Base-by-base conservation (phyloP, 2,113 vertebrate species). In the Myotis brandtii region DNA sequence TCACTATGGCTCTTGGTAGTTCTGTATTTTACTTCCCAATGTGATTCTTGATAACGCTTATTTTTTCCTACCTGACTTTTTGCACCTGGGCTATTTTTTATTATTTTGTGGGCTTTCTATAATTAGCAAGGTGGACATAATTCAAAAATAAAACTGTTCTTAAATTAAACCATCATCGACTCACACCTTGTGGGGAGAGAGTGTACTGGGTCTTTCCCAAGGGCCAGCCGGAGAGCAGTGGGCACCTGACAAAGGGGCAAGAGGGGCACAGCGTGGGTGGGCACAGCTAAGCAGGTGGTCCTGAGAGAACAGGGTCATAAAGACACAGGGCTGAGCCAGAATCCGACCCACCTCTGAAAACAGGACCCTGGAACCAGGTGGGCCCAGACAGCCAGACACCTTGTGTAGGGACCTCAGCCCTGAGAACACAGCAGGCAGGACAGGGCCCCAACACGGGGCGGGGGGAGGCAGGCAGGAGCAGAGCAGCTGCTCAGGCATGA, bases 401-500 rank as follows among this genome's bases (percentile, higher is more conserved):
- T 30, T 48, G 23, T 9, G 48, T 5, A 3, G 25, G 30, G 10
- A 25, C 46, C 37, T 62, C 7, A 1, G 2, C 16, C 48, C 23
- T 4, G 6, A 52, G 73, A 46, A 21, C 1, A 43, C 30, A 32
- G 59, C 14, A 4, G 52, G 66, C 6, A 43, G 21, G 30, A 20
- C 11, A 10, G 66, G 59, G 56, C 2, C n/a, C 16, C 9, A 18
- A 52, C 62, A 16, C 8, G 1, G 80, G 16, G 16, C 10, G 2
- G 16, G 14, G 30, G 32, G 18, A 43, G 34, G 37, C 18, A 21
- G 32, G 54, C 32, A 17, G 18, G 34, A 80, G 54, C 54, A 30
- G 25, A 27, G 52, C 13, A 17, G 56, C 23, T 0, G 3, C 56
- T 4, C 16, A 0, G 0, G 14, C 1, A 30, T 2, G 1, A 64